Evolutionary conservation across 2,888 invertebrate species (phyloP), one percentile per base, ranked within the genome.

Genomic region (Caenorhabditis sp.): DNA sequence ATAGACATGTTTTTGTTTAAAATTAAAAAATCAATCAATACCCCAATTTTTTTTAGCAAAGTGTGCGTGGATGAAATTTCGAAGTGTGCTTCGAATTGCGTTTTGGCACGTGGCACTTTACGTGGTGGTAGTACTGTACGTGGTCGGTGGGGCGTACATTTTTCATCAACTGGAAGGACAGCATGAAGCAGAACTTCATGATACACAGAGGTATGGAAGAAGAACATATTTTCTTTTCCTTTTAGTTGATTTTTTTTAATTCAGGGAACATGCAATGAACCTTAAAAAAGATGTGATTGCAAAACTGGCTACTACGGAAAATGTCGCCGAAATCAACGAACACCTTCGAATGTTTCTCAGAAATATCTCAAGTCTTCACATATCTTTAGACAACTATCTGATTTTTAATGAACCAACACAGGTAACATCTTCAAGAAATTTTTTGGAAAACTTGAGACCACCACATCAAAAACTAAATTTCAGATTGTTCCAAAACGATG

Each of bases 111-210:
- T 88, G 40, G 87, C 88, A 24, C 85, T 90, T 11, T 90, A 90
- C 76, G 85, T 82, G 40, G 89, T 89, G 76, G 90, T 90, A 2
- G 79, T 90, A 1, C 65, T 86, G 51, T 90, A 90, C 69, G 86
- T 90, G 22, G 79, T 90, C 24, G 72, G 80, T 55, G 90, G 90
- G 1, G 89, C 89, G 0, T 89, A 84, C 74, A 76, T 86, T 13
- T 90, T 90, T 51, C 86, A 88, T 62, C 83, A 85, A 58, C 50
- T 90, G 69, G 88, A 90, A 83, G 90, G 90, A 0, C 87, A 90
- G n/a, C 71, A 79, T 35, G 90, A 90, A 55, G 78, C 71, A 24
- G 65, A 82, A 26, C 74, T 88, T 26, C 90, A 89, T 64, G 72
- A 79, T 50, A 71, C 62, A n/a, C 88, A 90, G 40, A 76, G 85